Evolutionary conservation across 1,140 invertebrate species (phyloP), one percentile per base, ranked within the genome.

Genomic region (Acromyrmex echinatior): DNA sequence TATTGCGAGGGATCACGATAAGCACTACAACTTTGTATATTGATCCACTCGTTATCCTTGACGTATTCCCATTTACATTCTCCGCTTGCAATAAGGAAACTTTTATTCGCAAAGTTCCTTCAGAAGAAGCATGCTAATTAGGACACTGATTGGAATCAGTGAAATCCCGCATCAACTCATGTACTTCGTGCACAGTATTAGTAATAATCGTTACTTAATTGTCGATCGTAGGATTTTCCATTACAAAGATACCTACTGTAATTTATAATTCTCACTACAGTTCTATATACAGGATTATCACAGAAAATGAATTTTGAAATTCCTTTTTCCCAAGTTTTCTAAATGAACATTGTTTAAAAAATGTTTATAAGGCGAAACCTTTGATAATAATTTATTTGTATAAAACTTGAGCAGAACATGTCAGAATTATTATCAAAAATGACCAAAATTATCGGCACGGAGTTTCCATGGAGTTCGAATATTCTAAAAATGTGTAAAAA

Each of bases 11-110:
- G n/a, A 82, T 74, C 68, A 25, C 10, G 66, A 84, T 62, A 84
- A 74, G 68, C 63, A 1, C 14, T 35, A 60, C 25, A 82, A 73
- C 56, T 84, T 18, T 39, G 51, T 58, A 74, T 74, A 74, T 74
- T 84, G 39, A 84, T 84, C 18, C 39, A 74, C 80, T 74, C 80
- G 80, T 74, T 84, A 84, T 84, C 80, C 80, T 84, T 84, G 80
- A 62, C 56, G 80, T 39, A 62, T 21, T 35, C 12, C 12, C 25
- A 74, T 84, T 62, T 74, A 21, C 25, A 74, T 84, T 49, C 60
- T 74, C 39, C 31, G 28, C 39, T 73, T 82, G 45, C 39, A 60
- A 74, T 62, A 74, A 84, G 68, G 70, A 84, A 84, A 84, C 25
- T 82, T 45, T 62, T 62, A 60, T 62, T 74, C 51, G 31, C 35